A percentile compares a stretch with the other conserved stretches of the same genome.
Conservation (phyloP, 2,113 vertebrate genomes). For the Bothrops jararaca region DNA sequence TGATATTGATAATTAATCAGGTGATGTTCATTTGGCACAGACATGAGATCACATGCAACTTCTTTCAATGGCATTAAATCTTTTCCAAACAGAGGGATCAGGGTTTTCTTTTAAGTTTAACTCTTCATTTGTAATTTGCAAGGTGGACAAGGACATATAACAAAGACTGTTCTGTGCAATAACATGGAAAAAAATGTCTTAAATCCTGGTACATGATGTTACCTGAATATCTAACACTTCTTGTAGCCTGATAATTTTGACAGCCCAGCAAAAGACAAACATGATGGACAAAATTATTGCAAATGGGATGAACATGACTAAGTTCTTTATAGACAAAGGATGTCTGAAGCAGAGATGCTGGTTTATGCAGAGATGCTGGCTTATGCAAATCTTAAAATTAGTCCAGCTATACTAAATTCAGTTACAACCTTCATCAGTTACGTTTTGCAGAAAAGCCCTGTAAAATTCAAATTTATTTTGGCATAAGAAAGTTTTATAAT, state of each 20-base stretch:
- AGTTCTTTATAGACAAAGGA: background rate
- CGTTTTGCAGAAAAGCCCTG: background rate
- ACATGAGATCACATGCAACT: background rate
- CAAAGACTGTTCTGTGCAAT: background rate
- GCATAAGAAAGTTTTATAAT: background rate
- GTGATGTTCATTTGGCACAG: constrained; percentile 21
- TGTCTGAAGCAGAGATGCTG: no score
- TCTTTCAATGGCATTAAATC: constrained; percentile 1
- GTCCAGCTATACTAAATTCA: background rate
- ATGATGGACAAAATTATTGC: background rate
- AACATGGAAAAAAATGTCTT: background rate
- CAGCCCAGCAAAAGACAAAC: background rate
- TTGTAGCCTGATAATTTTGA: constrained; percentile 31
- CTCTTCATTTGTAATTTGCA: background rate
- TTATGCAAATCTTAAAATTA: background rate
- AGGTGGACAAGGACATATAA: background rate
- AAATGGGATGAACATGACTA: background rate
- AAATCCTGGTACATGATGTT: constrained; percentile 43
- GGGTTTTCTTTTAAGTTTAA: constrained; percentile 2
- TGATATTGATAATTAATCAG: constrained; percentile 1
- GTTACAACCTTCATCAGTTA: background rate
- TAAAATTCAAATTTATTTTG: background rate
- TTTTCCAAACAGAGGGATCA: constrained; percentile 20
- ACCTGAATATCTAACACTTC: constrained; percentile 22
- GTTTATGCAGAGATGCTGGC: background rate